Conservation (phyloP, 2,888 invertebrate species). For the Operophtera brumata region DNA sequence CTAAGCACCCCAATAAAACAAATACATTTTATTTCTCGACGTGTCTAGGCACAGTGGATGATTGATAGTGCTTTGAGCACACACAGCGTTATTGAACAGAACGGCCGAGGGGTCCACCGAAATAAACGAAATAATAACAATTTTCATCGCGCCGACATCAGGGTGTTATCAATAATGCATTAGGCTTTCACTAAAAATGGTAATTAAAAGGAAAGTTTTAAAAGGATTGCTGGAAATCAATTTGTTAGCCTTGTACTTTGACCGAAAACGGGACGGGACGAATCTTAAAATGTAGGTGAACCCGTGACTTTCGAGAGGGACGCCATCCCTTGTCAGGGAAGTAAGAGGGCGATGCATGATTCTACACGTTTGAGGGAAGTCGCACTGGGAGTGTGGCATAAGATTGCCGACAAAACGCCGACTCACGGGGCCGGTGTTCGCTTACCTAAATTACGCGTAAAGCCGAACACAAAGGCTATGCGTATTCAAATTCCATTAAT, state of each 20-base stretch:
- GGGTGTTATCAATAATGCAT: constrained; percentile 55
- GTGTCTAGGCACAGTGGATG: constrained; percentile 64
- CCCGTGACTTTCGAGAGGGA: constrained; percentile 18
- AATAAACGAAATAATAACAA: constrained; percentile 54
- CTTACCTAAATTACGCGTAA: constrained; percentile 77
- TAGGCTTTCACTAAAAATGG: constrained; percentile 41
- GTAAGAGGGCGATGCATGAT: constrained; percentile 48
- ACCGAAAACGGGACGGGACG: constrained; percentile 6
- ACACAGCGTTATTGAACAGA: constrained; percentile 69
- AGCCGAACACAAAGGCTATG: constrained; percentile 79
- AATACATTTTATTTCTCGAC: constrained; percentile 71
- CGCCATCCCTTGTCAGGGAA: constrained; percentile 19
- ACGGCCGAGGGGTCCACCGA: constrained; percentile 50
- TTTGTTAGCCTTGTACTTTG: constrained; percentile 23
- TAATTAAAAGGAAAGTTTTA: constrained; percentile 40
- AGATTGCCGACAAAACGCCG: constrained; percentile 68
- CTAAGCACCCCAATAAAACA: constrained; percentile 62
- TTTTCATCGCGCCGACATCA: constrained; percentile 44
- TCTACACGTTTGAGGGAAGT: constrained; percentile 42
- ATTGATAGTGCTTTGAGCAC: constrained; percentile 75
- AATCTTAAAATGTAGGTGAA: constrained; percentile 29
- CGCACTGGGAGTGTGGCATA: constrained; percentile 47
- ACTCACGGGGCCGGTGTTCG: constrained; percentile 74
- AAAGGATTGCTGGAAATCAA: constrained; percentile 39
- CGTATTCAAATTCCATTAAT: constrained; percentile 81